Conservation (phyloP, 1,140 invertebrate species). For the Oryctes rhinoceros region DNA sequence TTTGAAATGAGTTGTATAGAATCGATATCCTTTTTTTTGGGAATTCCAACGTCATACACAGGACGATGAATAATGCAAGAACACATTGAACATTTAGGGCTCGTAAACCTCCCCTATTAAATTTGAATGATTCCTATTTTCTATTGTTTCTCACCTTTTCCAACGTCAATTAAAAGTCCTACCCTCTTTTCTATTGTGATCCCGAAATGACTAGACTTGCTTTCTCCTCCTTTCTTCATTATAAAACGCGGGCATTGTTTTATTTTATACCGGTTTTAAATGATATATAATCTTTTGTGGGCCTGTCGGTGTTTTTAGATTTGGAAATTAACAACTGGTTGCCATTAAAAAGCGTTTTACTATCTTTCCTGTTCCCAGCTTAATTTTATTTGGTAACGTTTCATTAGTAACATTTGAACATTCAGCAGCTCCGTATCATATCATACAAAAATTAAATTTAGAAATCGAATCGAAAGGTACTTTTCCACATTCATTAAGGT, state of each 20-base stretch:
- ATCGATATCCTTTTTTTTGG: not conserved
- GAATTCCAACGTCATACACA: not conserved
- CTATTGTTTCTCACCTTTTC: not conserved
- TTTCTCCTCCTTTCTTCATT: not conserved
- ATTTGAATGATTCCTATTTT: not conserved
- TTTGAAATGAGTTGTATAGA: not conserved
- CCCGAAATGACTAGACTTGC: not conserved
- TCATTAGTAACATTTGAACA: too few species aligned
- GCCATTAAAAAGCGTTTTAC: too few species aligned
- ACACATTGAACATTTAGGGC: not conserved
- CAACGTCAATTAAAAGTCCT: not conserved
- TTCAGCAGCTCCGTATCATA: too few species aligned
- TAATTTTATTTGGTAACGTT: too few species aligned
- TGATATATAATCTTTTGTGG: not conserved
- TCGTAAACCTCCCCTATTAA: not conserved
- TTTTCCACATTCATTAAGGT: too few species aligned
- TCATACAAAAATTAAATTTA: too few species aligned
- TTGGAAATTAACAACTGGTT: too few species aligned
- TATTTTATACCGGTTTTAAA: not conserved
- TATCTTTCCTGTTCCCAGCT: too few species aligned
- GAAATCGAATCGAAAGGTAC: too few species aligned
- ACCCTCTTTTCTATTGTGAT: not conserved
- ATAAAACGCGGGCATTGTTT: not conserved
- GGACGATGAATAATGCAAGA: not conserved
- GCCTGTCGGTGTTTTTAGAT: too few species aligned